A percentile compares a stretch with the other conserved stretches of the same genome.
phyloP scores from a whole-genome alignment of 2,113 vertebrate genomes.

The Tricholaema leucomelas region DNA sequence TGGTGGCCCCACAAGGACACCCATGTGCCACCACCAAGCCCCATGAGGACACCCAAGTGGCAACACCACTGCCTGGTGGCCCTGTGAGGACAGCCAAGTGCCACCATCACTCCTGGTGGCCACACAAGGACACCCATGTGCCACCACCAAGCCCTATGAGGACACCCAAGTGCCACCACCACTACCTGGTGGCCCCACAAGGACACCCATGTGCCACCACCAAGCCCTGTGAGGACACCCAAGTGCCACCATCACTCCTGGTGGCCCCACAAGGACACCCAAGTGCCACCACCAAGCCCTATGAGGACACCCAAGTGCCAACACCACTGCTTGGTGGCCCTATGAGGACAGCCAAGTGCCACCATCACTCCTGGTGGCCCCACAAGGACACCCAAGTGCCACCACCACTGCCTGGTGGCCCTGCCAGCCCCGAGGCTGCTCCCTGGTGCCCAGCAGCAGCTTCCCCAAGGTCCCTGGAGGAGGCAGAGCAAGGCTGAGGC shows the following conservation, averaged over 20 bases:
- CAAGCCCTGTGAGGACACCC: fast-evolving
- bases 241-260: fast-evolving
- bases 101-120: no score
- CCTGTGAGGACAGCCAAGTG: no score
- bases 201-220: no score
- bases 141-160: no score
- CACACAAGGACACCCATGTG: no score
- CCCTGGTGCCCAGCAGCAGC: not conserved
- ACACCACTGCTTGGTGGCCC: fast-evolving
- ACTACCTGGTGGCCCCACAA: no score
- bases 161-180: no score
- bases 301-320: fast-evolving
- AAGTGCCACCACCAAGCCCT: not conserved
- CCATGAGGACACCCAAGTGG: fast-evolving
- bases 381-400: fast-evolving
- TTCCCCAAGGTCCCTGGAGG: not conserved
- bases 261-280: no score
- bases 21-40: not conserved
- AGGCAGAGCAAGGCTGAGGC: no score
- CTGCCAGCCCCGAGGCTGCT: fast-evolving
- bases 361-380: not conserved
- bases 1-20: fast-evolving
- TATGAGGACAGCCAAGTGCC: no score
- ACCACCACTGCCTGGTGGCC: fast-evolving
- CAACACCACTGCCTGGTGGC: not conserved